These are phyloP conservation scores for Palythoa grandis DNA, from an alignment of 92 coral and sea anemone species.

Conservation along the genomic window DNA sequence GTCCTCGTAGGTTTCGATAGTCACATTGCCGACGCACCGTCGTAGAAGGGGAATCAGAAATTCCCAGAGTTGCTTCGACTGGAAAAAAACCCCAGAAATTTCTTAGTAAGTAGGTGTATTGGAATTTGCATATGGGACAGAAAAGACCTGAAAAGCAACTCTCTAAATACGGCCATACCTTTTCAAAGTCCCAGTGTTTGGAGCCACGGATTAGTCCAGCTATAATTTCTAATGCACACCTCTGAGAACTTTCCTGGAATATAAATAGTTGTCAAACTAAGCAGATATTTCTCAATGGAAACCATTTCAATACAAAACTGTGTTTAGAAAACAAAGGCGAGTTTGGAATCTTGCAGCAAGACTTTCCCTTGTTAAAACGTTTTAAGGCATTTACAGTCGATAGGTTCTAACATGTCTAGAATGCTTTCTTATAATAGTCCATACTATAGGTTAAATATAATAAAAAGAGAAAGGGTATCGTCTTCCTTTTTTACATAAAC, in stretches of 20 bases:
- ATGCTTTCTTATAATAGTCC: neutral
- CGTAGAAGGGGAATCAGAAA: constrained; percentile 84
- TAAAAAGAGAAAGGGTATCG: no score
- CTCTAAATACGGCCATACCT: constrained; percentile 48
- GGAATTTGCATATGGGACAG: neutral
- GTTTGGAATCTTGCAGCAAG: neutral
- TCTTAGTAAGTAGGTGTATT: neutral
- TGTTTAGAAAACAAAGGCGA: neutral
- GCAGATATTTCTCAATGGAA: neutral
- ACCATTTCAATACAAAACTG: neutral
- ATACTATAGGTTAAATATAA: no score
- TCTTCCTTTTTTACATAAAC: no score
- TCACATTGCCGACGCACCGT: constrained; percentile 80
- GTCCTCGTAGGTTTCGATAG: constrained; percentile 93
- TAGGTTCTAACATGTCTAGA: neutral
- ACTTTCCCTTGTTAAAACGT: neutral
- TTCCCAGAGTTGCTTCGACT: constrained; percentile 89
- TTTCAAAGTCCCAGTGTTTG: constrained; percentile 93
- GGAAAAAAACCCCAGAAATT: neutral
- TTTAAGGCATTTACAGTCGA: neutral
- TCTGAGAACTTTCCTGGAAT: constrained; percentile 88
- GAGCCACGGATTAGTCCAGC: constrained; percentile 93
- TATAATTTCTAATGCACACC: constrained; percentile 91
- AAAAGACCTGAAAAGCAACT: neutral
- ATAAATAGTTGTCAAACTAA: neutral